Conservation (phyloP, 2,888 invertebrate species). For the Athetis lepigone region DNA sequence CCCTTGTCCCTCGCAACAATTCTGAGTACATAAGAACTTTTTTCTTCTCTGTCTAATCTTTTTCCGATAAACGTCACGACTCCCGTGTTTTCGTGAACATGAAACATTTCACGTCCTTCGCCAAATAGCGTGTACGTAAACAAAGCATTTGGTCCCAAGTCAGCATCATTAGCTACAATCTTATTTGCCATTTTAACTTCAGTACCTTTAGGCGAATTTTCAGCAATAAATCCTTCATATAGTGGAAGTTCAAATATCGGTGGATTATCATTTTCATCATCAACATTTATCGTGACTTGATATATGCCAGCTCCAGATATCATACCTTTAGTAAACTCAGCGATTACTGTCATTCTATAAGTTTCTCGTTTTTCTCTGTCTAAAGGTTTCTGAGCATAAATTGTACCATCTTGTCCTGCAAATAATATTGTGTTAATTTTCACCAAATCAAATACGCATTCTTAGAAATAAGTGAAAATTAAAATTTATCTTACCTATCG, state of each 20-base stretch:
- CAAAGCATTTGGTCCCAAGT: slow-evolving; percentile 92
- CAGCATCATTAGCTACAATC: slow-evolving; percentile 93
- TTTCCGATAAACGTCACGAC: slow-evolving; percentile 90
- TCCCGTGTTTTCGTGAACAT: slow-evolving; percentile 92
- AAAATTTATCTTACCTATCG: slow-evolving; percentile 90
- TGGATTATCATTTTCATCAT: slow-evolving; percentile 96
- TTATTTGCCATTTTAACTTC: slow-evolving; percentile 93
- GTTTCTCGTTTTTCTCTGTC: slow-evolving; percentile 94
- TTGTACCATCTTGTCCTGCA: slow-evolving; percentile 92
- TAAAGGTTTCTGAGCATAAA: slow-evolving; percentile 94
- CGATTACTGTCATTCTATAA: slow-evolving; percentile 95
- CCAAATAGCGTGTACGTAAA: slow-evolving; percentile 93
- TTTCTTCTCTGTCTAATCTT: slow-evolving; percentile 94
- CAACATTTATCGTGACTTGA: slow-evolving; percentile 94
- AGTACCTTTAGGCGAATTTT: slow-evolving; percentile 93
- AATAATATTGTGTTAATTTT: not conserved
- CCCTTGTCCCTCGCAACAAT: slow-evolving; percentile 95
- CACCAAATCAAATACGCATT: not conserved
- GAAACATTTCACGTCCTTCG: slow-evolving; percentile 94
- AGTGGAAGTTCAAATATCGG: slow-evolving; percentile 93
- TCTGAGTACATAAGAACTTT: slow-evolving; percentile 92
- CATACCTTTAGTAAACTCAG: slow-evolving; percentile 93
- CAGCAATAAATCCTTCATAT: slow-evolving; percentile 94
- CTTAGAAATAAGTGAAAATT: not conserved
- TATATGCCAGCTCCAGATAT: slow-evolving; percentile 94